Evolutionary conservation across 2,797 vertebrate species (phyloP).

Genomic region (Thaleichthys pacificus): DNA sequence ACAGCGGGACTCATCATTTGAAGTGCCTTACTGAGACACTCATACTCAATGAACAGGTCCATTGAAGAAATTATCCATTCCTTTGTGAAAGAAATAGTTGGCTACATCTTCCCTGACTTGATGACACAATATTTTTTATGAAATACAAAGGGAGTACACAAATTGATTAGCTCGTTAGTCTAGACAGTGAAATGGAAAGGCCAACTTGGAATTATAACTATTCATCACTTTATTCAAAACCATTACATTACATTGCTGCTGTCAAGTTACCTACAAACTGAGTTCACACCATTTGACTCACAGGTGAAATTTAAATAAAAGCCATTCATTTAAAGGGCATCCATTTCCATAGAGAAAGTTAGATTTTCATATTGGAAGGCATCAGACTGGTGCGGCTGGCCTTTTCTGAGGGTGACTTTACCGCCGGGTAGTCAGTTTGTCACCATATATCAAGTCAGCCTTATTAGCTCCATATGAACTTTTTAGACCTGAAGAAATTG

Average conservation of each 20-base stretch:
- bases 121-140: neutral
- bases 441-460: no score
- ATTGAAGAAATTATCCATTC: neutral
- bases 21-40: no score
- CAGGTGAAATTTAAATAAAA: constrained; percentile 30
- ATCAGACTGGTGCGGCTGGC: no score
- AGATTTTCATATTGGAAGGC: no score
- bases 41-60: neutral
- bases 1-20: no score
- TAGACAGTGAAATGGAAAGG: neutral
- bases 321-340: neutral
- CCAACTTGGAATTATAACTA: no score
- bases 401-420: no score
- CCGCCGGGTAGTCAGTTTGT: no score
- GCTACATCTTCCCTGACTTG: no score
- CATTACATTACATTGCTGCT: neutral
- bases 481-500: neutral
- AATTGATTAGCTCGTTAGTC: neutral
- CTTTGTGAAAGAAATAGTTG: neutral
- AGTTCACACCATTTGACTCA: constrained; percentile 12
- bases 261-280: neutral
- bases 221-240: no score
- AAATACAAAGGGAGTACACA: neutral
- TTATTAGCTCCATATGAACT: no score
- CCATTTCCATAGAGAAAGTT: constrained; percentile 26